These are phyloP conservation scores for Nycticorax nycticorax DNA, from an alignment of 2,113 vertebrate species.

Conservation along the genomic window DNA sequence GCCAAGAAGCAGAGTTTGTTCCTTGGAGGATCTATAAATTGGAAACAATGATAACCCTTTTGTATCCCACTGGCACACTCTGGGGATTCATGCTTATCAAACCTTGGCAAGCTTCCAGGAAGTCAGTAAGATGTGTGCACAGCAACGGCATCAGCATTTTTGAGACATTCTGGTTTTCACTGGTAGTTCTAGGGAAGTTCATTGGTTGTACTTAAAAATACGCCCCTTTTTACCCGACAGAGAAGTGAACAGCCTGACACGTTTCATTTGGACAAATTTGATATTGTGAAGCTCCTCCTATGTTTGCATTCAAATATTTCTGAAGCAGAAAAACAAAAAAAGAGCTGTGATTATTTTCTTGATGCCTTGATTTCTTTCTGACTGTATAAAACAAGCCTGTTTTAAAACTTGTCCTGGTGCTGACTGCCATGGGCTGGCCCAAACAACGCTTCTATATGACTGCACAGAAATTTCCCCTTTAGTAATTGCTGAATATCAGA, in stretches of 20 bases:
- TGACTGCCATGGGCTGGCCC: background rate
- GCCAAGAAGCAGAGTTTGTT: background rate
- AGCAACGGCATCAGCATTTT: background rate
- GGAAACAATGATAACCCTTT: constrained; percentile 11
- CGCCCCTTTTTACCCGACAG: background rate
- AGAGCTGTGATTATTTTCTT: background rate
- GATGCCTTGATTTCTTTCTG: background rate
- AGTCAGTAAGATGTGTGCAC: background rate
- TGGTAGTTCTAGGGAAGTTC: background rate
- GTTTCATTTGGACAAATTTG: background rate
- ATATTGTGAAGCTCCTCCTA: background rate
- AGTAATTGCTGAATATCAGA: background rate
- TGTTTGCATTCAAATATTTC: background rate
- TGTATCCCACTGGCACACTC: background rate
- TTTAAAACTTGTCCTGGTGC: background rate
- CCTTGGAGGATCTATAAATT: background rate
- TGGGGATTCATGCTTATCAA: background rate
- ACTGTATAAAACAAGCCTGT: background rate
- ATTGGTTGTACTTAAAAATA: background rate
- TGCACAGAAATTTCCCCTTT: background rate
- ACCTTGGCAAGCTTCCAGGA: background rate
- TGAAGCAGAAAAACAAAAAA: background rate
- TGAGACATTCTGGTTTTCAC: background rate
- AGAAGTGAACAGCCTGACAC: background rate
- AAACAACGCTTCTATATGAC: background rate